Conservation (phyloP, 2,888 invertebrate species). For the Xylocampa areola region DNA sequence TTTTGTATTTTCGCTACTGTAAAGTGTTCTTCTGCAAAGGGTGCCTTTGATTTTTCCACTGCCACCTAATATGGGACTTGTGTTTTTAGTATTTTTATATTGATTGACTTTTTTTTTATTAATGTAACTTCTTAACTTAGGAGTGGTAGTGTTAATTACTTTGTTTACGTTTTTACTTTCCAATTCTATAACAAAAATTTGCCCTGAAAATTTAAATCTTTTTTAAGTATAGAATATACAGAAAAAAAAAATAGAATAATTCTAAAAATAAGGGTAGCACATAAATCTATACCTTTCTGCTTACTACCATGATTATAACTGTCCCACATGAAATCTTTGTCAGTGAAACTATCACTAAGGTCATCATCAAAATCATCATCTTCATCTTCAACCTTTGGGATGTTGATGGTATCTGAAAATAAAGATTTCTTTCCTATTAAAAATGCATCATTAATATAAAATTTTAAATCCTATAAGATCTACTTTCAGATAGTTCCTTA, state of each 20-base stretch:
- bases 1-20: no score
- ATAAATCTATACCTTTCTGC: conserved; percentile 28
- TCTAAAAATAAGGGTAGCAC: no score
- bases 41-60: no score
- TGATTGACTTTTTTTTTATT: background rate
- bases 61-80: no score
- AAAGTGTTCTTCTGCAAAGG: no score
- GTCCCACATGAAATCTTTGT: conserved; percentile 32
- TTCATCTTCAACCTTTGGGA: conserved; percentile 15
- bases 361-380: conserved; percentile 26
- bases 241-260: no score
- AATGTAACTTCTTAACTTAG: background rate
- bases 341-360: conserved; percentile 18
- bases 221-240: no score
- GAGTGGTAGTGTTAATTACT: background rate
- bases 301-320: conserved; percentile 5
- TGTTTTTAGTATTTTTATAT: background rate
- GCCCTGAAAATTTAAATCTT: conserved; percentile 40
- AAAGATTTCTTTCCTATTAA: background rate
- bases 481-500: no score
- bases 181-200: conserved; percentile 49
- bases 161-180: conserved; percentile 21
- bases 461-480: no score
- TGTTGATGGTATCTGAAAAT: conserved; percentile 2
- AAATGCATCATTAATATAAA: no score